Conservation (phyloP, 2,888 invertebrate genomes). For the Meiosimyza platycephala region DNA sequence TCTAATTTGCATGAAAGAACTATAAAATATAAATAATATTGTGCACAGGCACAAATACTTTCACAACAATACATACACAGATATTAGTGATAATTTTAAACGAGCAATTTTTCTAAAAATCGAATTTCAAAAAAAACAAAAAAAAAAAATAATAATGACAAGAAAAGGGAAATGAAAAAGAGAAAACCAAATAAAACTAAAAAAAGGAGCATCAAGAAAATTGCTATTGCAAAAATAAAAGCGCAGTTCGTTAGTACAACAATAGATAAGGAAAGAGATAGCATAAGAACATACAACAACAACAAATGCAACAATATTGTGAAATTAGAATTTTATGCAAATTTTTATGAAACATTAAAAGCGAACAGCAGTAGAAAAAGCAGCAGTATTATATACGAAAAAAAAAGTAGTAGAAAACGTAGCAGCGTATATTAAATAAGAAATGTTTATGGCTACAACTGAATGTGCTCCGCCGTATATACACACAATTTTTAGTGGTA, state of each 20-base stretch:
- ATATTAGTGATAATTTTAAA: not conserved
- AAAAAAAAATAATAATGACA: constrained; percentile 50
- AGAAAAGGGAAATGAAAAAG: constrained; percentile 57
- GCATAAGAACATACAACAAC: constrained; percentile 12
- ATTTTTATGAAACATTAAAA: constrained; percentile 50
- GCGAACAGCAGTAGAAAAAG: constrained; percentile 36
- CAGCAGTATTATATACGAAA: not conserved
- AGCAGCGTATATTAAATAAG: not conserved
- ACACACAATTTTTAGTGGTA: not conserved
- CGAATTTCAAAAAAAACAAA: constrained; percentile 13
- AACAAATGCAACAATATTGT: constrained; percentile 38
- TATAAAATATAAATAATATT: constrained; percentile 64
- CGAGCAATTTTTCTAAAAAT: constrained; percentile 5
- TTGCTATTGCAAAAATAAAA: constrained; percentile 52
- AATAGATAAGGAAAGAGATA: constrained; percentile 37
- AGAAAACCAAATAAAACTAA: constrained; percentile 36
- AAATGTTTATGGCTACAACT: not conserved
- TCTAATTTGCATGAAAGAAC: constrained; percentile 63
- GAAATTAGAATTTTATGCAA: constrained; percentile 66
- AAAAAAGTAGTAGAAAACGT: not conserved
- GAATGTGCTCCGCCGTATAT: not conserved
- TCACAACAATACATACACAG: constrained; percentile 17
- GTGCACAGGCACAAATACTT: constrained; percentile 45
- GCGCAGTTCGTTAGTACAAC: constrained; percentile 20
- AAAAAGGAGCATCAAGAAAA: constrained; percentile 54